Percentiles rank a stretch among this genome's conserved stretches.
Conservation (phyloP, 2,888 invertebrate genomes). For the Clanis bilineata region DNA sequence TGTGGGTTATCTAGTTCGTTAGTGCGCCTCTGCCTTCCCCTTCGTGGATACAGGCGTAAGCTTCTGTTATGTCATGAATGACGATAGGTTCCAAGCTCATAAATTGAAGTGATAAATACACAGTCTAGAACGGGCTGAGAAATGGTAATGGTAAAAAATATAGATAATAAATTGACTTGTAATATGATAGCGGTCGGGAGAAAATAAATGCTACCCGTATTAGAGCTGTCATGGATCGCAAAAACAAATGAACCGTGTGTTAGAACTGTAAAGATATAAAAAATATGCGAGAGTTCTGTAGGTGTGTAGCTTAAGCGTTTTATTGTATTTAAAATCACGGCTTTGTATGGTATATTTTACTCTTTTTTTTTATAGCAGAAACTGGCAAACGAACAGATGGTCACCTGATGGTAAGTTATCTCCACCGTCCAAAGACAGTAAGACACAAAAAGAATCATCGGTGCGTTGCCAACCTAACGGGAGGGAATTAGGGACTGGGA, state of each 20-base stretch:
- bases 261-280: background rate
- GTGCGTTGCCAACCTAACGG: too few species aligned
- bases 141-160: background rate
- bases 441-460: too few species aligned
- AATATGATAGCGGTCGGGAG: conserved; percentile 4
- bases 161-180: conserved; percentile 14
- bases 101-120: conserved; percentile 4
- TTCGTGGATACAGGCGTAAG: too few species aligned
- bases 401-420: too few species aligned
- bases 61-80: background rate
- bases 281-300: background rate
- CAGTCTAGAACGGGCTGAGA: background rate
- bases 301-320: background rate
- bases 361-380: too few species aligned
- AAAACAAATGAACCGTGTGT: conserved; percentile 7
- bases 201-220: conserved; percentile 17
- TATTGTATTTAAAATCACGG: too few species aligned
- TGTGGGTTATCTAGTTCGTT: too few species aligned
- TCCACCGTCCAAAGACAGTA: too few species aligned
- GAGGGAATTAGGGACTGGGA: too few species aligned
- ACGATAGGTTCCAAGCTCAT: conserved; percentile 1
- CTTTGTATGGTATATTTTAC: too few species aligned
- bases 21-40: too few species aligned
- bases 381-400: too few species aligned
- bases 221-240: conserved; percentile 6